These are phyloP conservation scores for Empidonax alnorum DNA, from an alignment of 2,113 vertebrate genomes.

Conservation along the genomic window DNA sequence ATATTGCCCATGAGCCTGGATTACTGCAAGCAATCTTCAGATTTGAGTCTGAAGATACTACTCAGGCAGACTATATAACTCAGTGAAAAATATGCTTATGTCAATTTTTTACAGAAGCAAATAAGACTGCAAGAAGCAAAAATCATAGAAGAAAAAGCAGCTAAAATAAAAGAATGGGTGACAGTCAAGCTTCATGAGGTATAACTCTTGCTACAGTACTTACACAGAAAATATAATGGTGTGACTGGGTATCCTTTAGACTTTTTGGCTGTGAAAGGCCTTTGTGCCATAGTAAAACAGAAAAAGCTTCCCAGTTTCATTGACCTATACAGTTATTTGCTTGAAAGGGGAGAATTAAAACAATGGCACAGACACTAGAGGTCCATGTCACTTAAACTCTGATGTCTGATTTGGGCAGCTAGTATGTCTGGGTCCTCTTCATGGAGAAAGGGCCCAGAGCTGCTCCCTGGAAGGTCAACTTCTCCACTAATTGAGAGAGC, in stretches of 20 bases:
- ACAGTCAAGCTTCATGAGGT: conserved; percentile 95
- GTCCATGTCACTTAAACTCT: neutral
- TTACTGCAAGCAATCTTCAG: neutral
- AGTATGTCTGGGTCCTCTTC: neutral
- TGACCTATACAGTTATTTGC: neutral
- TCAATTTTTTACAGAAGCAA: conserved; percentile 86
- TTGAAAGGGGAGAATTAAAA: neutral
- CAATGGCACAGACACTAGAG: neutral
- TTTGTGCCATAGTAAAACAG: neutral
- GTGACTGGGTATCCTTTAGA: neutral
- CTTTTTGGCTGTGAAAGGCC: neutral
- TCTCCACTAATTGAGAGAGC: neutral
- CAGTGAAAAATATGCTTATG: conserved; percentile 22
- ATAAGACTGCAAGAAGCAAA: conserved; percentile 92
- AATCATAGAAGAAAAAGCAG: conserved; percentile 97
- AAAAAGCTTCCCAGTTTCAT: neutral
- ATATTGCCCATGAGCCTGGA: neutral
- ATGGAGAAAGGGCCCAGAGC: neutral
- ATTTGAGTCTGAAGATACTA: conserved; percentile 12
- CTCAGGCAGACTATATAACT: neutral
- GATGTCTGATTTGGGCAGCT: neutral
- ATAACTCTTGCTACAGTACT: conserved; percentile 25
- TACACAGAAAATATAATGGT: neutral
- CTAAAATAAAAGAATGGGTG: conserved; percentile 99
- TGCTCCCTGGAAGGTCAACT: neutral